These are phyloP conservation scores for Mustelus asterias DNA, from an alignment of 2,113 vertebrate species.

Conservation along the genomic window DNA sequence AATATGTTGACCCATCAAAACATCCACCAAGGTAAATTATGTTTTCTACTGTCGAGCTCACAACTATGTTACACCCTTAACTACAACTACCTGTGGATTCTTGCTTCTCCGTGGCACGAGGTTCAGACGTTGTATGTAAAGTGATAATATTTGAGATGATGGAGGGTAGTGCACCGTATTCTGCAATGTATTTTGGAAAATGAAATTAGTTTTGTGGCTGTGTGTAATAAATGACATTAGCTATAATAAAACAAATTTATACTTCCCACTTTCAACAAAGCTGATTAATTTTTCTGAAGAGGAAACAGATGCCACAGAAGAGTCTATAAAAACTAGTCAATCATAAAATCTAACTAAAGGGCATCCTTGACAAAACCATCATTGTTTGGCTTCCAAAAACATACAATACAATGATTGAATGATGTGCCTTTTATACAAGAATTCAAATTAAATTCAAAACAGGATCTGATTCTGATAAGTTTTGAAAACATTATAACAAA, in stretches of 20 bases:
- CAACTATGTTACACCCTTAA: neutral
- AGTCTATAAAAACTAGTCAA: neutral
- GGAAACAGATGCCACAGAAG: neutral
- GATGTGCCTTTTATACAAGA: neutral
- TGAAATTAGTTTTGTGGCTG: neutral
- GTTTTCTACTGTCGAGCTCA: neutral
- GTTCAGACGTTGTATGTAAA: neutral
- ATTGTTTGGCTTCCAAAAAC: neutral
- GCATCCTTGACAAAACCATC: neutral
- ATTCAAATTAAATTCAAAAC: neutral
- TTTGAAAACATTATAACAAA: neutral
- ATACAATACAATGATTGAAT: neutral
- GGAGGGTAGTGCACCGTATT: neutral
- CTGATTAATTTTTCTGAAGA: neutral
- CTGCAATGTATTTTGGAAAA: neutral
- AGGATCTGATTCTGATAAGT: neutral
- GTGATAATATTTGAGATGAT: neutral
- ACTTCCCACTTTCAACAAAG: neutral
- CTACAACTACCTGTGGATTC: conserved; percentile 8
- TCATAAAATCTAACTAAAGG: neutral
- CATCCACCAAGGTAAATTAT: neutral
- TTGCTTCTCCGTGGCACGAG: neutral
- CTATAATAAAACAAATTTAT: neutral
- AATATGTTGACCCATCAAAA: neutral
- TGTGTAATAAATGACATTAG: neutral